Percentiles rank a stretch among this genome's conserved stretches.
These are phyloP conservation scores for Hestina assimilis DNA, from an alignment of 1,140 invertebrate species.

Conservation along the genomic window DNA sequence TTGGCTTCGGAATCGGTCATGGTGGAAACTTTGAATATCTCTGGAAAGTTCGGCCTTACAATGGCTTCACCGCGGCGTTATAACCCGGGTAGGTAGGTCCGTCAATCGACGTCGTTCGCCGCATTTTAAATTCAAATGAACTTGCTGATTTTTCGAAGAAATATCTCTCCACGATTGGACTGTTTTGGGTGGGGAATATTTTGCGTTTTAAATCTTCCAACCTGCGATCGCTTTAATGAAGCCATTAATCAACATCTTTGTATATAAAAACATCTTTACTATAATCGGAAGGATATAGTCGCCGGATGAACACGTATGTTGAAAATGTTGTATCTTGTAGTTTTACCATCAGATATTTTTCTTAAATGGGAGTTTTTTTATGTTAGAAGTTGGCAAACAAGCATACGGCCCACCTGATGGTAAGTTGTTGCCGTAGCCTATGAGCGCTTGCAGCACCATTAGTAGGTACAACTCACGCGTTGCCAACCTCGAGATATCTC, in stretches of 20 bases:
- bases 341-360: no score
- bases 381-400: no score
- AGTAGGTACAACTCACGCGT: no score
- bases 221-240: constrained; percentile 16
- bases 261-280: constrained; percentile 27
- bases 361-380: no score
- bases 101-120: constrained; percentile 26
- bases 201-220: constrained; percentile 34
- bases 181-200: constrained; percentile 39
- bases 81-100: constrained; percentile 29
- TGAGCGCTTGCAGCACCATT: no score
- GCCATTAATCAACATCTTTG: constrained; percentile 35
- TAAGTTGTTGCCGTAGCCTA: no score
- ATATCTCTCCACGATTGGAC: constrained; percentile 18
- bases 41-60: constrained; percentile 26
- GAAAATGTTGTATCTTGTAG: constrained; percentile 3
- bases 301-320: constrained; percentile 1
- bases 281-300: constrained; percentile 9
- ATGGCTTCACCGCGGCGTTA: constrained; percentile 45
- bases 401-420: no score
- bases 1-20: constrained; percentile 30
- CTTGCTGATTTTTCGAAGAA: constrained; percentile 38
- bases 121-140: constrained; percentile 59
- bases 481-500: no score
- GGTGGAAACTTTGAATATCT: constrained; percentile 37